Evolutionary conservation across 1,140 invertebrate genomes (phyloP).

Genomic region (Cotesia typhae): DNA sequence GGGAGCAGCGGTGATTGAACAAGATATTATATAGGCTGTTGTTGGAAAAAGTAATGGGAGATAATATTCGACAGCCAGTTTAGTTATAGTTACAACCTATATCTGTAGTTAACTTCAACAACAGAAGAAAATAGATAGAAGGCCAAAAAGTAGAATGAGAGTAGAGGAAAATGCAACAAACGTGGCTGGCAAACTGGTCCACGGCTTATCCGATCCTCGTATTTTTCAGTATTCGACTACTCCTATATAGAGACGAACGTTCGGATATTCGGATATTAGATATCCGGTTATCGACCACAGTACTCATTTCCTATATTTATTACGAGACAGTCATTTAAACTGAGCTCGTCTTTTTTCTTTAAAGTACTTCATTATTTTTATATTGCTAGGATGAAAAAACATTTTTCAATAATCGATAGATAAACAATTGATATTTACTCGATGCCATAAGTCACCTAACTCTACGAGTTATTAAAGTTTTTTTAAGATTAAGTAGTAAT

Average conservation of each 20-base stretch:
- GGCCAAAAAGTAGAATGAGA: conserved; percentile 15
- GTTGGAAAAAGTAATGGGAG: conserved; percentile 28
- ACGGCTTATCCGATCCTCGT: conserved; percentile 52
- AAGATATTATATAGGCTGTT: conserved; percentile 23
- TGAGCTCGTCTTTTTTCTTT: not conserved
- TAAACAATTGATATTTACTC: not conserved
- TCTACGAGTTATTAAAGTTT: no score
- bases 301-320: conserved; percentile 50
- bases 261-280: conserved; percentile 58
- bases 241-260: conserved; percentile 39
- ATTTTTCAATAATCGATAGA: not conserved
- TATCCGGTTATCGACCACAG: conserved; percentile 51
- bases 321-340: conserved; percentile 42
- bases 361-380: not conserved
- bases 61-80: conserved; percentile 23
- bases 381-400: conserved; percentile 3
- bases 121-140: not conserved
- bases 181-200: conserved; percentile 40
- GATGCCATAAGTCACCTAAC: not conserved
- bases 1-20: conserved; percentile 21
- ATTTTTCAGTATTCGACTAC: conserved; percentile 48
- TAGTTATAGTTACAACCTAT: no score
- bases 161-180: conserved; percentile 28
- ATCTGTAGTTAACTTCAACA: not conserved
- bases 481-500: no score